Evolutionary conservation across 2,797 vertebrate genomes (phyloP), one percentile per base, ranked within the genome.

Genomic region (Gallinago solitaria): DNA sequence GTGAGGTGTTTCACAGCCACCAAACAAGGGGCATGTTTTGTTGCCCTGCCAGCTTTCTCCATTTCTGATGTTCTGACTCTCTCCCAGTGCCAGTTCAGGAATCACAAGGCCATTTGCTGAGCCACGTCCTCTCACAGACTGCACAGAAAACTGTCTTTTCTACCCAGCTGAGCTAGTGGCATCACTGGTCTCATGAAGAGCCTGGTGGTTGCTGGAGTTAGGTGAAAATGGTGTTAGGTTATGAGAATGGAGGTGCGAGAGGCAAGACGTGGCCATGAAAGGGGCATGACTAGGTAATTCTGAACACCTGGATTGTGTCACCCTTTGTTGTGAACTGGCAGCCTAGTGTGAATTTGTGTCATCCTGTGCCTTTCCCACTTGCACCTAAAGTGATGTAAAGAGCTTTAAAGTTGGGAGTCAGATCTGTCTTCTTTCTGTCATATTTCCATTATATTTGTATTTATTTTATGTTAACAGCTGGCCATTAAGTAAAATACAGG

Each of bases 291-390:
- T 1, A 4, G 12, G 4, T 90, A n/a, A 47, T 70, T 41, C 51
- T 43, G 20, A 63, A 51, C 28, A 2, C 41, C 35, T 80, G 39
- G 18, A 32, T 60, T 74, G 16, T 25, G 12, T 82, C 39, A 48
- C 30, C 6, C 37, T 50, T 51, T 35, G 50, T 41, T 56, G 59
- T 75, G 37, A 87, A 17, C 10, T 4, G 4, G 61, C 43, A 76
- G 20, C 50, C n/a, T 35, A 8, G 35, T 47, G 30, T 2, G 4
- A 23, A 21, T 90, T 41, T 0, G 0, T 53, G 18, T 74, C 0
- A 0, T 41, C 28, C 65, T 63, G 12, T 91, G 43, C 35, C 33
- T 76, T 76, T 84, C 37, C 41, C 6, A 6, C 30, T 61, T 90
- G 16, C 61, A 51, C 20, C 18, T 56, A 8, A n/a, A 45, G 41